Conservation (phyloP, 2,888 invertebrate species). For the Bhutanitis thaidina region DNA sequence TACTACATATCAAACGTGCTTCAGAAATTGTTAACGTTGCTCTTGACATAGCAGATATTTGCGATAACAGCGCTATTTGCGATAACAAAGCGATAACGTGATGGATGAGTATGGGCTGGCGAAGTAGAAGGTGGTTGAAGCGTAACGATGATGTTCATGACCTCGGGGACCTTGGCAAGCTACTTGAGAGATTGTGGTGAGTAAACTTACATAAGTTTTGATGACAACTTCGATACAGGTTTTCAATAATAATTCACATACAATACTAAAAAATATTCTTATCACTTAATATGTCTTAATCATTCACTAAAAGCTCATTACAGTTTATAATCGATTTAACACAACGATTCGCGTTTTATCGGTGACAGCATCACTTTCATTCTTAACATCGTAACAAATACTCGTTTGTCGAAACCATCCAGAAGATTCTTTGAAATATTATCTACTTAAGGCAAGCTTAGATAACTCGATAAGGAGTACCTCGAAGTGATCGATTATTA, state of each 20-base stretch:
- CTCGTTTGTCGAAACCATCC: too few relatives aligned
- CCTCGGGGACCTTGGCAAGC: slow-evolving; percentile 53
- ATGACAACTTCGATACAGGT: too few relatives aligned
- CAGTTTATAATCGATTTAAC: too few relatives aligned
- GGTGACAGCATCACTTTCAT: too few relatives aligned
- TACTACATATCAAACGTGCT: slow-evolving; percentile 26
- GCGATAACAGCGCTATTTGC: slow-evolving; percentile 21
- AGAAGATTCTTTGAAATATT: slow-evolving; percentile 16
- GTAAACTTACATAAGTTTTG: slow-evolving; percentile 12
- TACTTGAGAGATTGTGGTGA: slow-evolving; percentile 42
- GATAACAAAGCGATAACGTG: slow-evolving; percentile 26
- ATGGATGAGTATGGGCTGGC: slow-evolving; percentile 26
- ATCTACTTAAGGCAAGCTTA: slow-evolving; percentile 17
- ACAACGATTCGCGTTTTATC: too few relatives aligned
- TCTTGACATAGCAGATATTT: slow-evolving; percentile 21
- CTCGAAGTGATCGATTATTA: slow-evolving; percentile 42
- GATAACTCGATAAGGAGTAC: slow-evolving; percentile 33
- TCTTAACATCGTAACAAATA: too few relatives aligned
- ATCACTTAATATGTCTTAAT: too few relatives aligned
- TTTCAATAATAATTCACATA: too few relatives aligned
- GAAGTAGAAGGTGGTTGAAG: slow-evolving; percentile 25
- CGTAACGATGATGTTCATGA: slow-evolving; percentile 43
- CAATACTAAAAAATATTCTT: too few relatives aligned
- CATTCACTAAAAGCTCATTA: too few relatives aligned
- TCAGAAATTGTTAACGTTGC: slow-evolving; percentile 25